phyloP scores from a whole-genome alignment of 2,888 invertebrate genomes.

The Biston stratarius region DNA sequence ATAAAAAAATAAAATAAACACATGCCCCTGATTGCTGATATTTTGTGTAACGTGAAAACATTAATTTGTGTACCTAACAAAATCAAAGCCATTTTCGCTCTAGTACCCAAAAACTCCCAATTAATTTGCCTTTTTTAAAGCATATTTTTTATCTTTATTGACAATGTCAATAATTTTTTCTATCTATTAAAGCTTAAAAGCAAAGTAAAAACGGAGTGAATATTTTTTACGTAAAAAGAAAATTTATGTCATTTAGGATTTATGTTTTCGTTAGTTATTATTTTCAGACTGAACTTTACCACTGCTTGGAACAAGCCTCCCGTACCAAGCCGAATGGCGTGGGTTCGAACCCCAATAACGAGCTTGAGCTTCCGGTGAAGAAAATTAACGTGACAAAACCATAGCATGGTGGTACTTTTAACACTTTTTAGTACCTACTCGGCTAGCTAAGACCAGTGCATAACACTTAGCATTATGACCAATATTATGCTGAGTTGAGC shows the following conservation, averaged over 20 bases:
- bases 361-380: no score
- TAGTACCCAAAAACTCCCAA: slow-evolving; percentile 4
- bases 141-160: slow-evolving; percentile 10
- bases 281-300: no score
- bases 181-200: background rate
- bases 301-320: no score
- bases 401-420: no score
- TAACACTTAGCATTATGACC: no score
- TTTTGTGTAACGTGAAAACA: slow-evolving; percentile 9
- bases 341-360: no score
- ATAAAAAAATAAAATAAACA: slow-evolving; percentile 19
- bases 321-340: no score
- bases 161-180: background rate
- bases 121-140: slow-evolving; percentile 23
- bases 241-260: background rate
- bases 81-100: slow-evolving; percentile 27
- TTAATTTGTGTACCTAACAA: slow-evolving; percentile 26
- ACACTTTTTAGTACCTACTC: no score
- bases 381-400: no score
- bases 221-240: background rate
- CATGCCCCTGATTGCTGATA: slow-evolving; percentile 20
- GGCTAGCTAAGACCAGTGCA: no score
- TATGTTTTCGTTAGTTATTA: background rate
- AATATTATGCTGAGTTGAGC: no score
- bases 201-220: background rate